A percentile compares a stretch with the other conserved stretches of the same genome.
These are phyloP conservation scores for Ceraclea dissimilis DNA, from an alignment of 2,888 invertebrate species.

Conservation along the genomic window DNA sequence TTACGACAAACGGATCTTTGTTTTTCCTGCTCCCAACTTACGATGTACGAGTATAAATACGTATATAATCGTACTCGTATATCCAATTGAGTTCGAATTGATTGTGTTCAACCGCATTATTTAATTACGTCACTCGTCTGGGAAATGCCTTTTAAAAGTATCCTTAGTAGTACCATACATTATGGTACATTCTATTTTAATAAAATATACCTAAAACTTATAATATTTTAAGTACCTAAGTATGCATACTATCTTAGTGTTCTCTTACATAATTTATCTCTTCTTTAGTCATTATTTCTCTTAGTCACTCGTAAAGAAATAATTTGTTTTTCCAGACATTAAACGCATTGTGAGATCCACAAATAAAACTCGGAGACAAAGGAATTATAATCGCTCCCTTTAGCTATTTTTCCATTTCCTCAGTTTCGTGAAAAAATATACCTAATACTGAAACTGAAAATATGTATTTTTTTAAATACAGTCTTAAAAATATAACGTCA, in stretches of 20 bases:
- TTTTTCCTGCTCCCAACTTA: no score
- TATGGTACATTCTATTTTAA: no score
- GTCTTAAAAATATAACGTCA: background rate
- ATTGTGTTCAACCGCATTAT: background rate
- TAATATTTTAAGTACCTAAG: no score
- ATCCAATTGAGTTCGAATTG: no score
- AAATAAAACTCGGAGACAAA: background rate
- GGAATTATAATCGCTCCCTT: background rate
- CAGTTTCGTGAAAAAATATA: background rate
- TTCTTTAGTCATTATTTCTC: background rate
- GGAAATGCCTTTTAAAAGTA: no score
- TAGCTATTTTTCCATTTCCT: background rate
- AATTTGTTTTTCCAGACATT: conserved; percentile 22
- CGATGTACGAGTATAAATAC: no score
- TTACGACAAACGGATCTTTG: no score
- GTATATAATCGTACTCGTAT: no score
- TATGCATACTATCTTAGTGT: no score
- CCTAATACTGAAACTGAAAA: background rate
- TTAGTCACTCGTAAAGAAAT: conserved; percentile 14
- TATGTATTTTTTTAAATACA: background rate
- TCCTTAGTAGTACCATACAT: no score
- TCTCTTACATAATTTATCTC: no score
- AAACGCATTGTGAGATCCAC: conserved; percentile 14
- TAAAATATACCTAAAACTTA: no score
- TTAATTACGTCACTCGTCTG: background rate